A percentile compares a stretch with the other conserved stretches of the same genome.
Evolutionary conservation across 1,140 invertebrate genomes (phyloP).

Genomic region (Anoplophora glabripennis): DNA sequence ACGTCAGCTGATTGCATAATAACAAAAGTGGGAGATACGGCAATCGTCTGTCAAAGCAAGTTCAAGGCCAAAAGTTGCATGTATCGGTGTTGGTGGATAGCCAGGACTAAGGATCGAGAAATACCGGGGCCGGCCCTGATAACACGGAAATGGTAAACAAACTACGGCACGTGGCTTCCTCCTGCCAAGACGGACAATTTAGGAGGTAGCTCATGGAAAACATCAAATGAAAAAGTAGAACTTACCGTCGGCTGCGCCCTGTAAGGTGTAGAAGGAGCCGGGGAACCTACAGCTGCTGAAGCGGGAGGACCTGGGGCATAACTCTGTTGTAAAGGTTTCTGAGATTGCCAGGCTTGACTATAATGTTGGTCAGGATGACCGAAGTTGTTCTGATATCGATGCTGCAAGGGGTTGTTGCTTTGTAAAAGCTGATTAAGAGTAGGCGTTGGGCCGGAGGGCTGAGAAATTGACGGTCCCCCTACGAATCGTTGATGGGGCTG

Average conservation of each 20-base stretch:
- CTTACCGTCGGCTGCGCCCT: constrained; percentile 45
- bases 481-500: constrained; percentile 57
- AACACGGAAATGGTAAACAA: constrained; percentile 18
- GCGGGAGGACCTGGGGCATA: constrained; percentile 22
- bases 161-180: constrained; percentile 21
- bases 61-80: constrained; percentile 45
- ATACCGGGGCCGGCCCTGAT: constrained; percentile 6
- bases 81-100: constrained; percentile 7
- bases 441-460: constrained; percentile 83
- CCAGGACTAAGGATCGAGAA: neutral
- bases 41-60: constrained; percentile 44
- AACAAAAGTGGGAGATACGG: constrained; percentile 44
- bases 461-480: constrained; percentile 65
- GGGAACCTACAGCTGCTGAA: constrained; percentile 10
- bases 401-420: constrained; percentile 42
- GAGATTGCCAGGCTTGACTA: constrained; percentile 42
- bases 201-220: constrained; percentile 14
- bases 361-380: constrained; percentile 43
- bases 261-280: constrained; percentile 36
- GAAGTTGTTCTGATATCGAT: constrained; percentile 46
- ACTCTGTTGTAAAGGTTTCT: constrained; percentile 38
- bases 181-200: constrained; percentile 15
- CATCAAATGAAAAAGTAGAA: constrained; percentile 1
- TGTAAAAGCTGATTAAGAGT: constrained; percentile 78
- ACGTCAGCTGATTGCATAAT: constrained; percentile 48